A percentile compares a stretch with the other conserved stretches of the same genome.
phyloP scores from a whole-genome alignment of 1,140 invertebrate genomes.

The Pseudomyrmex gracilis region DNA sequence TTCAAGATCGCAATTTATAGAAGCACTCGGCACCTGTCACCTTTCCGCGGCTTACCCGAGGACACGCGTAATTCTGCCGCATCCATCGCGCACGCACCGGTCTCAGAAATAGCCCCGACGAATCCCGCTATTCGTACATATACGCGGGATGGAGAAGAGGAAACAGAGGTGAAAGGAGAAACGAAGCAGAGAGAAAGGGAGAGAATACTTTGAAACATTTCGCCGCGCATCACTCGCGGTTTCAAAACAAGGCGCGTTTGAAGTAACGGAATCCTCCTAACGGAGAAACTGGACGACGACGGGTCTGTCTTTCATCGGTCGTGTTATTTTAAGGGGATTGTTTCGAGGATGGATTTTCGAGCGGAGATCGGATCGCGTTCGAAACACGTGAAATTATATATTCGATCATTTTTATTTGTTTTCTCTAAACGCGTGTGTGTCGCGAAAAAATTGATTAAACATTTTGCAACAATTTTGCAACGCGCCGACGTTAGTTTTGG shows the following conservation, averaged over 20 bases:
- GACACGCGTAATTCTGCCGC: conserved; percentile 28
- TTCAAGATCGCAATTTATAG: conserved; percentile 77
- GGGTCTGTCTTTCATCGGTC: background rate
- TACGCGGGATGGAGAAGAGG: conserved; percentile 64
- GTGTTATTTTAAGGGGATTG: background rate
- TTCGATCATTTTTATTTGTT: background rate
- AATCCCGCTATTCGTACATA: conserved; percentile 37
- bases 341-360: background rate
- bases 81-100: conserved; percentile 4
- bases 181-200: background rate
- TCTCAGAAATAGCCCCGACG: conserved; percentile 58
- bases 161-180: conserved; percentile 28
- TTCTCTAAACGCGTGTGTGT: background rate
- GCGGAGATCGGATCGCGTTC: background rate
- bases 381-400: too few species aligned
- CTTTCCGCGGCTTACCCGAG: conserved; percentile 58
- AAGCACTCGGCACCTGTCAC: conserved; percentile 81
- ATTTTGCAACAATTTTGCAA: background rate
- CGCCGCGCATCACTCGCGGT: conserved; percentile 13
- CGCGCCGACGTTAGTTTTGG: background rate
- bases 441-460: background rate
- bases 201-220: conserved; percentile 31
- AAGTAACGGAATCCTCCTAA: conserved; percentile 29
- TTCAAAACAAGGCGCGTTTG: conserved; percentile 26
- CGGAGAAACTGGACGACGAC: conserved; percentile 27